Percentiles rank a stretch among this genome's conserved stretches.
Evolutionary conservation across 2,113 vertebrate genomes (phyloP).

Genomic region (Boulengeromyrus knoepffleri): DNA sequence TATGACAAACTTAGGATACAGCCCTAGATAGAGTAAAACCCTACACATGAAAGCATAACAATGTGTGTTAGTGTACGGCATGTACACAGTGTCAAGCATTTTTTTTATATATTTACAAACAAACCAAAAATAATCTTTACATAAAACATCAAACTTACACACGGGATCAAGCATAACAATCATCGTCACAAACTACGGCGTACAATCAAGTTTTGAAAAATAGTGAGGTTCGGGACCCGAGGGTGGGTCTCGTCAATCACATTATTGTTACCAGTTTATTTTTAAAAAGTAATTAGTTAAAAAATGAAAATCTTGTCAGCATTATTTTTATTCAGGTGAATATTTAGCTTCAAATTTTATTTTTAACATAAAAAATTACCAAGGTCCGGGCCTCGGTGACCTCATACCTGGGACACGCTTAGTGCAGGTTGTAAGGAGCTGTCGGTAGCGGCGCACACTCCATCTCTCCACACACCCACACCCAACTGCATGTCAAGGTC

Average conservation of each 20-base stretch:
- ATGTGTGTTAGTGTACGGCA: neutral
- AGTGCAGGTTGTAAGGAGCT: neutral
- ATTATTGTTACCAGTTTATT: no score
- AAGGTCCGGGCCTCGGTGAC: no score
- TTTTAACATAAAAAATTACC: no score
- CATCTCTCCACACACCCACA: neutral
- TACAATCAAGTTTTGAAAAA: neutral
- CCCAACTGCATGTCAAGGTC: neutral
- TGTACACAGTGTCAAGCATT: neutral
- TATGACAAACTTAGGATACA: neutral
- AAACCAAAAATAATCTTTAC: neutral
- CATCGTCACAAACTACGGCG: neutral
- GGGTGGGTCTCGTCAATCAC: no score
- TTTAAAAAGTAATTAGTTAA: no score
- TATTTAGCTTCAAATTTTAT: no score
- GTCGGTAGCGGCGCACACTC: neutral
- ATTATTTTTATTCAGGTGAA: no score
- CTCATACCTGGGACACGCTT: neutral
- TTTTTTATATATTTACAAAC: neutral
- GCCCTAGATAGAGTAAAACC: neutral
- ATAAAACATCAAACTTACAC: neutral
- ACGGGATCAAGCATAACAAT: neutral
- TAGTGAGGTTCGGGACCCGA: no score
- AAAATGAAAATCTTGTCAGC: no score
- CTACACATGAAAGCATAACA: neutral